phyloP scores from a whole-genome alignment of 2,888 invertebrate species.

The Parasteatoda lunata region DNA sequence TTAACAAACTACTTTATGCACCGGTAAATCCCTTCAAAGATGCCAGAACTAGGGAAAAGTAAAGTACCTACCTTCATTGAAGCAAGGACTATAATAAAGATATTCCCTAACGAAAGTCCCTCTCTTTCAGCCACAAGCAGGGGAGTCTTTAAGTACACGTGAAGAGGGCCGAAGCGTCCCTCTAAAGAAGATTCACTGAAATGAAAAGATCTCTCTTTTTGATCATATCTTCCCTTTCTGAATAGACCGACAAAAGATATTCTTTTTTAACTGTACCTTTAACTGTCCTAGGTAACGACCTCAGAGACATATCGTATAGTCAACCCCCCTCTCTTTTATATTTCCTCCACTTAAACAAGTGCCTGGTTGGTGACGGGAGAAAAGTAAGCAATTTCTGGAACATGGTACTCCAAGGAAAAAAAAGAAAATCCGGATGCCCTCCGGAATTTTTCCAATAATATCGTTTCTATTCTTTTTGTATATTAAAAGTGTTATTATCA shows the following conservation, averaged over 20 bases:
- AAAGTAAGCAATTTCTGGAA: too few species aligned
- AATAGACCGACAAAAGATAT: neutral
- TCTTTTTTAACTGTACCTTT: constrained; percentile 5
- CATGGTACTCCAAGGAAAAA: too few species aligned
- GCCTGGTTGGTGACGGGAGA: neutral
- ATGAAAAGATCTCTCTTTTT: neutral
- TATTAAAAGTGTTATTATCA: too few species aligned
- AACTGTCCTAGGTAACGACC: constrained; percentile 5
- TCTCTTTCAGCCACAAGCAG: neutral
- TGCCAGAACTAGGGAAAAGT: too few species aligned
- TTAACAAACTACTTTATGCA: too few species aligned
- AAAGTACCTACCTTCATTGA: too few species aligned
- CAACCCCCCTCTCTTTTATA: neutral
- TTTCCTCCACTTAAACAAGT: neutral
- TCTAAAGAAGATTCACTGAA: neutral
- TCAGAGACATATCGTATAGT: neutral
- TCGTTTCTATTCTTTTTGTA: too few species aligned
- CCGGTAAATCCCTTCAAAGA: too few species aligned
- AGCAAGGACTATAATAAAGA: too few species aligned
- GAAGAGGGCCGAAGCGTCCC: neutral
- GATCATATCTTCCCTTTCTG: constrained; percentile 5
- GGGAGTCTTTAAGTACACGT: neutral
- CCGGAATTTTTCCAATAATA: too few species aligned
- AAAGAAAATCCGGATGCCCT: too few species aligned
- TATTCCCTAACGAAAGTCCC: constrained; percentile 3